These are phyloP conservation scores for Dasysyrphus tricinctus DNA, from an alignment of 2,888 invertebrate species.

Conservation along the genomic window DNA sequence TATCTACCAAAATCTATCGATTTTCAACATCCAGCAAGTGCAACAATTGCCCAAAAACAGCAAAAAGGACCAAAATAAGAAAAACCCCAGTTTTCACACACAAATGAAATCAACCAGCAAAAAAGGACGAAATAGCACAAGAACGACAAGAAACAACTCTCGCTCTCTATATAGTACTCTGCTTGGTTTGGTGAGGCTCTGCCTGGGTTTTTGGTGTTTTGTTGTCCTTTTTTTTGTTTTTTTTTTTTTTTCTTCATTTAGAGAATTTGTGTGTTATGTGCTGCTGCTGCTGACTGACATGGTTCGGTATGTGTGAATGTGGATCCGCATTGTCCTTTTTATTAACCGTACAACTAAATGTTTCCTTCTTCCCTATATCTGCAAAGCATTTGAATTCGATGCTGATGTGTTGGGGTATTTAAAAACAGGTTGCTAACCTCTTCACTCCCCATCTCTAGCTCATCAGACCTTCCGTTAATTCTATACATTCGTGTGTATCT, in stretches of 20 bases:
- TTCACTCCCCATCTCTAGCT: too few species aligned
- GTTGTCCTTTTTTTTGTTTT: constrained; percentile 51
- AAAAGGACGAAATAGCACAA: constrained; percentile 60
- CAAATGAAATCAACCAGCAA: constrained; percentile 72
- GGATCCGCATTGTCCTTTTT: constrained; percentile 67
- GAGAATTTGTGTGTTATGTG: constrained; percentile 11
- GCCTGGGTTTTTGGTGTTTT: constrained; percentile 42
- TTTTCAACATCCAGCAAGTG: constrained; percentile 66
- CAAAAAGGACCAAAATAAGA: constrained; percentile 53
- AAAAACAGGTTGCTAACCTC: constrained; percentile 43
- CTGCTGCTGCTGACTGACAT: constrained; percentile 16
- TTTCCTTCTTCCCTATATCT: constrained; percentile 18
- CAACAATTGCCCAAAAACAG: constrained; percentile 72
- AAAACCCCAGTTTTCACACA: constrained; percentile 61
- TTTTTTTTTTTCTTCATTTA: too few species aligned
- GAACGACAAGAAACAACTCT: constrained; percentile 70
- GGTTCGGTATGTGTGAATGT: constrained; percentile 49
- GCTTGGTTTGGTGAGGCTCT: not conserved
- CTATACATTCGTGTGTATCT: constrained; percentile 13
- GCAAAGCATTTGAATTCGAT: constrained; percentile 58
- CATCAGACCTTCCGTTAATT: not conserved
- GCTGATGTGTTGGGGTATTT: constrained; percentile 53
- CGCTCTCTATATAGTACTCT: constrained; percentile 52
- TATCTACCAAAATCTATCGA: constrained; percentile 56
- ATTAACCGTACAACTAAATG: constrained; percentile 60